phyloP scores from a whole-genome alignment of 2,113 vertebrate species.

The Panthera tigris region DNA sequence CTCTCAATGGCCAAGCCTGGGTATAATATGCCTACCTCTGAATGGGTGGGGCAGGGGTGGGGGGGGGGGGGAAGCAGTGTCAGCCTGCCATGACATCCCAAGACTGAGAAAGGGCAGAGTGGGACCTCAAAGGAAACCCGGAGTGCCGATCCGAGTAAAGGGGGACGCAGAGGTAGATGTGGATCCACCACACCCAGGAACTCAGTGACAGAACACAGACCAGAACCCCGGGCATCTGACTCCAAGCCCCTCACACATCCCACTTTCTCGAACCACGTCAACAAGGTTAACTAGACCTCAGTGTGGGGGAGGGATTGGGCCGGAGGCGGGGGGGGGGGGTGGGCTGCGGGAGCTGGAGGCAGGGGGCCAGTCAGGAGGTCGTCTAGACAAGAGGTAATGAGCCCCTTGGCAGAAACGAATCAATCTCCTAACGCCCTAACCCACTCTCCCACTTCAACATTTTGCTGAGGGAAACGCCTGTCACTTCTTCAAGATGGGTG shows the following conservation, averaged over 20 bases:
- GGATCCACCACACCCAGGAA: not conserved
- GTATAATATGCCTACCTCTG: not conserved
- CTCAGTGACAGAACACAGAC: not conserved
- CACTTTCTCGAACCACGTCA: accelerated
- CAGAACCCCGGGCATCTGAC: not conserved
- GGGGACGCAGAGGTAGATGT: not conserved
- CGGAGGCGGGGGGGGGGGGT: not conserved
- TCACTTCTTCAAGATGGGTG: conserved; percentile 62
- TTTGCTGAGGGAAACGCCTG: conserved; percentile 67
- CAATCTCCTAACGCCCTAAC: conserved; percentile 15
- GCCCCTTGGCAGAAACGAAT: conserved; percentile 48
- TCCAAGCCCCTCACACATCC: not conserved
- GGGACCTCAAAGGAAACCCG: not conserved
- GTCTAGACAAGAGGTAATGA: not conserved
- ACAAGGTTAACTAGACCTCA: not conserved
- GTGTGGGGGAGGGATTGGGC: accelerated
- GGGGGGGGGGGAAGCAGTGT: too few species aligned
- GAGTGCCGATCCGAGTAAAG: not conserved
- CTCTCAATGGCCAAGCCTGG: not conserved
- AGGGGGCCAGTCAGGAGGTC: not conserved
- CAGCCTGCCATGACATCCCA: not conserved
- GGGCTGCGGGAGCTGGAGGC: not conserved
- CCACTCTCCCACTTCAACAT: not conserved
- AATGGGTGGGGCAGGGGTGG: too few species aligned
- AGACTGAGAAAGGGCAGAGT: not conserved